These are phyloP conservation scores for Poecilobothrus nobilitatus DNA, from an alignment of 2,888 invertebrate genomes.

Conservation along the genomic window DNA sequence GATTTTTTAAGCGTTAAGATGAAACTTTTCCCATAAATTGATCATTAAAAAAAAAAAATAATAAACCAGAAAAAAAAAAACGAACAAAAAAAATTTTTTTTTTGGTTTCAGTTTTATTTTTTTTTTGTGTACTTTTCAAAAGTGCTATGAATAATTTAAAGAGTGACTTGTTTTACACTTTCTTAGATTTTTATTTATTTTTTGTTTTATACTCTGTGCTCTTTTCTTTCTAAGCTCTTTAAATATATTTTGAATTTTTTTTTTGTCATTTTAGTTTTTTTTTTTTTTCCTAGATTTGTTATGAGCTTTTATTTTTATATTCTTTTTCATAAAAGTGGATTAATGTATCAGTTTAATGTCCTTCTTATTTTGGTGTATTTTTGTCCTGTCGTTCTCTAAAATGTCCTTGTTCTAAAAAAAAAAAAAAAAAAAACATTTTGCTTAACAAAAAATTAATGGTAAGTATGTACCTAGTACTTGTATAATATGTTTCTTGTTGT, in stretches of 20 bases:
- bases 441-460: too few species aligned
- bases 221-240: too few species aligned
- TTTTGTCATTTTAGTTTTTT: too few species aligned
- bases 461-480: too few species aligned
- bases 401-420: background rate
- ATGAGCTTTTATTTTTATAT: background rate
- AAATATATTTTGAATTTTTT: too few species aligned
- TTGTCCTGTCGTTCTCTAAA: background rate
- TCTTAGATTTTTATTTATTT: background rate
- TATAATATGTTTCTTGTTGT: too few species aligned
- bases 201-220: background rate
- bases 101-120: too few species aligned
- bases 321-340: background rate
- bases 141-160: background rate
- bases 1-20: background rate
- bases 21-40: background rate
- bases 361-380: background rate
- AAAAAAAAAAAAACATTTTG: background rate
- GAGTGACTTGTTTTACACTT: background rate
- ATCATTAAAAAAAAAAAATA: background rate
- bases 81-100: too few species aligned
- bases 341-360: background rate
- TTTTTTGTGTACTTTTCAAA: background rate
- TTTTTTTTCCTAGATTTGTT: too few species aligned
- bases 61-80: too few species aligned